Evolutionary conservation across 2,797 vertebrate species (phyloP), one percentile per base, ranked within the genome.

Genomic region (Limosa lapponica): DNA sequence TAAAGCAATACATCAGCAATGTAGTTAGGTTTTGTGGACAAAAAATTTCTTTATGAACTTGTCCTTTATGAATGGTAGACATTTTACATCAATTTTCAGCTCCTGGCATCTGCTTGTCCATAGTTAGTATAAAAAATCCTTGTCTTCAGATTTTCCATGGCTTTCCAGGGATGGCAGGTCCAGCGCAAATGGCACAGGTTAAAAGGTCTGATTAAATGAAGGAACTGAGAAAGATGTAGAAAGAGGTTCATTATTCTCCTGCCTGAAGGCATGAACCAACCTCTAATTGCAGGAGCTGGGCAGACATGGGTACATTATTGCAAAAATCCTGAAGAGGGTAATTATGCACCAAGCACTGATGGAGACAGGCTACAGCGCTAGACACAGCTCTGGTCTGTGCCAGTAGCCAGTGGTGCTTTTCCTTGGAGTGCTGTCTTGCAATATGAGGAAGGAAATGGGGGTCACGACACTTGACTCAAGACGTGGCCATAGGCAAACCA

Each of bases 191-290:
- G 51, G 71, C 44, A 87, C 71, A 89, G 95, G 96, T 96, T 96
- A 96, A 95, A 96, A 97, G 91, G 95, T 96, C 94, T 96, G 96
- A 94, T 95, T 95, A 94, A 95, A 96, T 70, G 70, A 88, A 82
- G 64, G 80, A 77, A 71, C 36, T 10, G 44, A 75, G 85, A 79
- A 90, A 89, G 74, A 79, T 30, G 78, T 34, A 67, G 62, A 94
- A 77, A 74, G 48, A 82, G 59, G 85, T 89, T 97, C 86, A 96
- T 97, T 97, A 97, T 90, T 87, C 91, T 90, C 44, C 78, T 82
- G 94, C 95, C 95, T 61, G 58, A 67, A 95, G 96, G 95, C 80
- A 94, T 25, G 41, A 96, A 23, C 48, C 70, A 75, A 73, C 36
- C 58, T 94, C 66, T 88, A 88, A 97, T 87, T 95, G 87, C 55